Conservation (phyloP, 2,888 invertebrate genomes). For the Pycnomerus fuliginosus region DNA sequence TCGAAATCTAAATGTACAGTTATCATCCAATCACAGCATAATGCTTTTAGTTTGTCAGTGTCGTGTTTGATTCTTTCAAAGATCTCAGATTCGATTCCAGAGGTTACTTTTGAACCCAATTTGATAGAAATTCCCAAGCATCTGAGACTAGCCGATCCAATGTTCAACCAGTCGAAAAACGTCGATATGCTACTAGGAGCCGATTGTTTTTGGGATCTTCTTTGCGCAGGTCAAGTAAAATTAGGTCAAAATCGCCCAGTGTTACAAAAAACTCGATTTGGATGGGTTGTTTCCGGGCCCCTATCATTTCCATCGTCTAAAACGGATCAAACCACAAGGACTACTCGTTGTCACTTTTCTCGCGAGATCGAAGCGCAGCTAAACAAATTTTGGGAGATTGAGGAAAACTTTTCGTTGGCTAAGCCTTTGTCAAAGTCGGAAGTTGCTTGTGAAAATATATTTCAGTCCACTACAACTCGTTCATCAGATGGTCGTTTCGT, state of each 20-base stretch:
- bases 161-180: conserved; percentile 2
- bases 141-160: conserved; percentile 11
- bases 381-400: conserved; percentile 30
- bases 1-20: no score
- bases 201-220: conserved; percentile 3
- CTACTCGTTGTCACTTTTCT: background rate
- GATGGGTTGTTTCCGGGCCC: conserved; percentile 30
- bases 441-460: no score
- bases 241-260: conserved; percentile 8
- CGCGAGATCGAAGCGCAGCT: conserved; percentile 7
- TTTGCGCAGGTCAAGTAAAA: conserved; percentile 6
- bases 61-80: background rate
- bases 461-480: no score
- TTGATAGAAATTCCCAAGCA: conserved; percentile 7
- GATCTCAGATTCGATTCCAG: conserved; percentile 5
- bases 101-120: background rate
- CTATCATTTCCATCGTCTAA: background rate
- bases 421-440: no score
- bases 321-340: background rate
- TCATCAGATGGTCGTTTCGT: conserved; percentile 7
- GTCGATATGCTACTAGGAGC: conserved; percentile 16
- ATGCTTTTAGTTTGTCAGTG: no score
- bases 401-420: no score
- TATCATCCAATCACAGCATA: no score
- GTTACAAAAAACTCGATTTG: conserved; percentile 25